Percentiles rank a stretch among this genome's conserved stretches.
Conservation (phyloP, 2,113 vertebrate species). For the Triplophysa siluroides region DNA sequence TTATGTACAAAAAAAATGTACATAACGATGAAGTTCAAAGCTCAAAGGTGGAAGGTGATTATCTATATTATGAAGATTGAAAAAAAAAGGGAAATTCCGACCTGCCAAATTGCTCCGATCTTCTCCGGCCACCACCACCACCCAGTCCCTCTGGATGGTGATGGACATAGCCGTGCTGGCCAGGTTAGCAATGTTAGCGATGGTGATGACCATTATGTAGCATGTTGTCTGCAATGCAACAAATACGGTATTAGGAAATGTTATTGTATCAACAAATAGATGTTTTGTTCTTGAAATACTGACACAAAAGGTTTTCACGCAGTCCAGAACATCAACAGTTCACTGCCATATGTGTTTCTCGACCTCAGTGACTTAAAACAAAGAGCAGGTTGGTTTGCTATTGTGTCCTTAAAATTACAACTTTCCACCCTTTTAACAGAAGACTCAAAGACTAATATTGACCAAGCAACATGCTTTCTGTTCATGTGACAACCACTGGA, state of each 20-base stretch:
- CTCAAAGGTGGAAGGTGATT: constrained; percentile 5
- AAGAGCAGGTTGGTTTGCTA: constrained; percentile 17
- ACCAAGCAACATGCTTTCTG: constrained; percentile 9
- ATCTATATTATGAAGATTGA: not conserved
- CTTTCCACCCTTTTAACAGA: constrained; percentile 3
- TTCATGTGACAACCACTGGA: constrained; percentile 60
- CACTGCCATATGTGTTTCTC: not conserved
- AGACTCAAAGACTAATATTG: constrained; percentile 9
- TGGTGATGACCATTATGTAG: constrained; percentile 94
- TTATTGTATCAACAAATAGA: not conserved
- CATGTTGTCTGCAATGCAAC: constrained; percentile 81
- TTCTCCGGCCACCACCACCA: constrained; percentile 94
- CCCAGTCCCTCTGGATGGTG: constrained; percentile 98
- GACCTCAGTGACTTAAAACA: constrained; percentile 1
- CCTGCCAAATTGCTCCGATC: constrained; percentile 94
- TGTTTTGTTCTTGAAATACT: not conserved
- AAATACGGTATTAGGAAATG: not conserved
- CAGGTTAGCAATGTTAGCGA: constrained; percentile 95
- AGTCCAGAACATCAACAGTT: constrained; percentile 14
- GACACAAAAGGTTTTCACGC: not conserved
- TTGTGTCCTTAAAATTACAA: constrained; percentile 15
- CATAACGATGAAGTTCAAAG: not conserved
- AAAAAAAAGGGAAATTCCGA: constrained; percentile 65
- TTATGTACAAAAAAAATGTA: not conserved
- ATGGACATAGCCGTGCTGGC: constrained; percentile 95